Conservation (phyloP, 2,888 invertebrate genomes). For the Scelioninae gen. 1 region DNA sequence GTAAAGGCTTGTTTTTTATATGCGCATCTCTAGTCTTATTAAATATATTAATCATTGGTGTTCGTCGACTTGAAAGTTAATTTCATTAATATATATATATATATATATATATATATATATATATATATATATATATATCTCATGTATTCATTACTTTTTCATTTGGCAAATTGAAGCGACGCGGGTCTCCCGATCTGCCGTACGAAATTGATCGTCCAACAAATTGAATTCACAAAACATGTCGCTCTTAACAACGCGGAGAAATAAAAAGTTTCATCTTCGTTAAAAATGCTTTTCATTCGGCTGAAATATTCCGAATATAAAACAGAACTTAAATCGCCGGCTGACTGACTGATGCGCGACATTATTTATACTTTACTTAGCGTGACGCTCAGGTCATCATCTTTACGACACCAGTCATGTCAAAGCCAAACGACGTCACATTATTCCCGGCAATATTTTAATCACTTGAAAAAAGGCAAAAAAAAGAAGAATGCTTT, state of each 20-base stretch:
- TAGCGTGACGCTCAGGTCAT: constrained; percentile 23
- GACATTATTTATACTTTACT: constrained; percentile 44
- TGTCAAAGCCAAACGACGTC: constrained; percentile 10
- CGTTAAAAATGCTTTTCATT: constrained; percentile 30
- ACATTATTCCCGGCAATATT: constrained; percentile 30
- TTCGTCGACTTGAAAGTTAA: constrained; percentile 4
- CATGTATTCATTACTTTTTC: constrained; percentile 18
- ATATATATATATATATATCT: constrained; percentile 1
- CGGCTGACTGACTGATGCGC: constrained; percentile 36
- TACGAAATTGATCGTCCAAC: constrained; percentile 25
- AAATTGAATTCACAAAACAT: constrained; percentile 33
- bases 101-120: background rate
- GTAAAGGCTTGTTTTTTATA: constrained; percentile 13
- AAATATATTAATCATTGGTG: constrained; percentile 22
- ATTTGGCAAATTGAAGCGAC: constrained; percentile 33
- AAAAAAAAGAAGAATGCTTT: no score
- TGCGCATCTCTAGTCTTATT: constrained; percentile 9
- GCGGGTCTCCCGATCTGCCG: background rate
- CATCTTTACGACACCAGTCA: constrained; percentile 43
- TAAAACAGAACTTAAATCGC: constrained; percentile 20
- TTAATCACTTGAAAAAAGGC: constrained; percentile 20
- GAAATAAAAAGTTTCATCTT: constrained; percentile 24
- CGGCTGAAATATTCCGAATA: constrained; percentile 29
- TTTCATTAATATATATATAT: constrained; percentile 24
- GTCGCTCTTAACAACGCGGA: constrained; percentile 9